Percentiles rank a stretch among this genome's conserved stretches.
Conservation (phyloP, 2,113 vertebrate species). For the Poeciliopsis retropinna region DNA sequence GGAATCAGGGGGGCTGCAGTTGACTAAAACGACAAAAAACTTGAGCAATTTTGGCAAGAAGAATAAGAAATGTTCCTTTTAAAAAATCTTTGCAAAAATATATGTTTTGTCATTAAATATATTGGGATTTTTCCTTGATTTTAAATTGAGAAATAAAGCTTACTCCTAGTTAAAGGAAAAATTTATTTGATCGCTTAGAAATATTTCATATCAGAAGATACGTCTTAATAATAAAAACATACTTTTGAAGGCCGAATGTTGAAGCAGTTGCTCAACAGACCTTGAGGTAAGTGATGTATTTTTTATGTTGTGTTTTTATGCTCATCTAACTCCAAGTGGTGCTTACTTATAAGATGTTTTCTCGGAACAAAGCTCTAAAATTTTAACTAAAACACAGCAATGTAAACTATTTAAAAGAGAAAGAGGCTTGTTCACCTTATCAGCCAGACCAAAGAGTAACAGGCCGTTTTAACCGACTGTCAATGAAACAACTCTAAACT, state of each 20-base stretch:
- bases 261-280: not conserved
- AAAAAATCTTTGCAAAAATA: not conserved
- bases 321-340: not conserved
- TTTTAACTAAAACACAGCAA: not conserved
- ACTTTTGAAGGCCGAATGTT: not conserved
- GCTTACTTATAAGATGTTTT: not conserved
- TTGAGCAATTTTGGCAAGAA: not conserved
- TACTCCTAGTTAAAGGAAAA: not conserved
- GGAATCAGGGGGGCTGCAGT: not conserved
- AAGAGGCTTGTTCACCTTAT: not conserved
- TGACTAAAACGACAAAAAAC: not conserved
- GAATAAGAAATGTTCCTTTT: not conserved
- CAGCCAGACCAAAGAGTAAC: not conserved
- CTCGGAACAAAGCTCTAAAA: not conserved
- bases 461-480: not conserved
- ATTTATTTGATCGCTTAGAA: not conserved
- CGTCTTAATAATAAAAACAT: not conserved
- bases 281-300: not conserved
- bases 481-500: not conserved
- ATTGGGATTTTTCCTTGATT: not conserved
- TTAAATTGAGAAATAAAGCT: not conserved
- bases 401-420: too few species aligned
- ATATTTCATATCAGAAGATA: too few species aligned
- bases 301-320: not conserved
- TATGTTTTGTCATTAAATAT: not conserved